Conservation (phyloP, 2,888 invertebrate species). For the Lissonota sp. region DNA sequence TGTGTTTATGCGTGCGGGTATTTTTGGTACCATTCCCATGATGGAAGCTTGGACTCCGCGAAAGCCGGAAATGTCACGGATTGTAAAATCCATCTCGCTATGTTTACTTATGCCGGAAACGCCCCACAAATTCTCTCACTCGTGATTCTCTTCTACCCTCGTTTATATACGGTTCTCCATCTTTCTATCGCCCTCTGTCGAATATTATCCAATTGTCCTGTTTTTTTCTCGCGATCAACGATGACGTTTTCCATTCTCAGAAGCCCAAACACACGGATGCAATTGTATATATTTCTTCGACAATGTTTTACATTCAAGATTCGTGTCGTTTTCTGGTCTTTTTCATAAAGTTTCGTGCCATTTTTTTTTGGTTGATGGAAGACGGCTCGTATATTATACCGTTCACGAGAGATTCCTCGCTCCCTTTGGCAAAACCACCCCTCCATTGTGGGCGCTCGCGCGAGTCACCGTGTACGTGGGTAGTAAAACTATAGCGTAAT, state of each 20-base stretch:
- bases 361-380: slow-evolving; percentile 11
- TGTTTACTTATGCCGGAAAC: slow-evolving; percentile 30
- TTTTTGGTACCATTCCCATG: slow-evolving; percentile 16
- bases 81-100: slow-evolving; percentile 72
- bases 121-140: slow-evolving; percentile 51
- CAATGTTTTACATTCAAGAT: not conserved
- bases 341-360: slow-evolving; percentile 5
- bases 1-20: not conserved
- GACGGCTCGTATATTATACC: slow-evolving; percentile 69
- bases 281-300: slow-evolving; percentile 66
- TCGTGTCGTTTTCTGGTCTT: slow-evolving; percentile 11
- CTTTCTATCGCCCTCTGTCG: slow-evolving; percentile 54
- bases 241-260: slow-evolving; percentile 41
- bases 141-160: slow-evolving; percentile 19
- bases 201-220: too few relatives aligned
- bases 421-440: slow-evolving; percentile 51
- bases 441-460: slow-evolving; percentile 28
- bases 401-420: slow-evolving; percentile 54
- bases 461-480: slow-evolving; percentile 30
- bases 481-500: slow-evolving; percentile 31
- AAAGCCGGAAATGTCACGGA: slow-evolving; percentile 77
- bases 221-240: slow-evolving; percentile 50
- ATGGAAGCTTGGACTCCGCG: slow-evolving; percentile 13
- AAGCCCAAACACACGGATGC: slow-evolving; percentile 71
- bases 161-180: not conserved